Conservation (phyloP, 2,888 invertebrate genomes). For the Yponomeuta sedellus region DNA sequence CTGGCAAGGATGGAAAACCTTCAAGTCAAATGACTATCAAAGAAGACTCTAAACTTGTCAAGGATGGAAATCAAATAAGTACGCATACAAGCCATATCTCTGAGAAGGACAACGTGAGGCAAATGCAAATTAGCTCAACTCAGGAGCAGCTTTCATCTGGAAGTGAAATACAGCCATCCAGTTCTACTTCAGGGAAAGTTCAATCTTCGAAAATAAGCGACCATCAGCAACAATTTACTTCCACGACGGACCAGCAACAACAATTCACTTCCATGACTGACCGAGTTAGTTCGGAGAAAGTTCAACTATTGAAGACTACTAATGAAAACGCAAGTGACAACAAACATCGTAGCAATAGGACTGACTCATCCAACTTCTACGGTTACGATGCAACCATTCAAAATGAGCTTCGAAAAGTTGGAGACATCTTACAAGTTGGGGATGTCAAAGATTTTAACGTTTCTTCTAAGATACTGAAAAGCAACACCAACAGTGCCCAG, state of each 20-base stretch:
- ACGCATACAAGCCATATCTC: conserved; percentile 55
- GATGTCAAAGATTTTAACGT: conserved; percentile 56
- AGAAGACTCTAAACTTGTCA: conserved; percentile 59
- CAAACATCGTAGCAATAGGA: conserved; percentile 22
- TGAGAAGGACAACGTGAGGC: conserved; percentile 58
- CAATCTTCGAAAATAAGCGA: conserved; percentile 11
- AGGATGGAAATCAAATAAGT: conserved; percentile 59
- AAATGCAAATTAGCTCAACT: conserved; percentile 48
- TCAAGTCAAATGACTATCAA: conserved; percentile 52
- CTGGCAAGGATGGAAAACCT: conserved; percentile 72
- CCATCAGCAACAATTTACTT: neutral
- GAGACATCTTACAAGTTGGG: conserved; percentile 57
- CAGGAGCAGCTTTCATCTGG: conserved; percentile 38
- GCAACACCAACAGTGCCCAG: conserved; percentile 74
- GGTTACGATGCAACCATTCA: conserved; percentile 65
- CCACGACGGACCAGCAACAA: neutral
- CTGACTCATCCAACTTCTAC: conserved; percentile 66
- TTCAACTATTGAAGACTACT: conserved; percentile 8
- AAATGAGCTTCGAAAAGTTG: conserved; percentile 63
- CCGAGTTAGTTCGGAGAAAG: neutral
- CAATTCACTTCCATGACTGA: neutral
- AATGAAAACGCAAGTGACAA: conserved; percentile 7
- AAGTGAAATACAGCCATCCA: neutral
- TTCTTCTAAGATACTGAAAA: conserved; percentile 71
- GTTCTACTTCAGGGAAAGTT: conserved; percentile 17